Evolutionary conservation across 2,888 invertebrate species (phyloP).

Genomic region (Pristionchus japonicus): DNA sequence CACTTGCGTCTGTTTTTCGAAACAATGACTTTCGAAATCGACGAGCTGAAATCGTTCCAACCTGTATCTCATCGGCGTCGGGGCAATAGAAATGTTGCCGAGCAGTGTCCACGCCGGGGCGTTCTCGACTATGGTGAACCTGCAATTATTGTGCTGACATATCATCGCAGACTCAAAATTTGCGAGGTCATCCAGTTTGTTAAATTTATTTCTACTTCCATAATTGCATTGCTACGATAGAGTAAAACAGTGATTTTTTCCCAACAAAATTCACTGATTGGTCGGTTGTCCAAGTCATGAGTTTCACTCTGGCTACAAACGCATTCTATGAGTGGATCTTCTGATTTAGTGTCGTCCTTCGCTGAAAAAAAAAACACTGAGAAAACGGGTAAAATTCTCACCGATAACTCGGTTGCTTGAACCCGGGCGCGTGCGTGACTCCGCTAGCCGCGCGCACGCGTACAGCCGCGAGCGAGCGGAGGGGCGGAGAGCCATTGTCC

Average conservation of each 20-base stretch:
- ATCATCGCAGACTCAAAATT: no score
- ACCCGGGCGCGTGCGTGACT: constrained; percentile 1
- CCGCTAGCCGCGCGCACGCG: constrained; percentile 8
- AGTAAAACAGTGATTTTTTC: no score
- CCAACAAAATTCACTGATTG: no score
- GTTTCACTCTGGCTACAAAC: neutral
- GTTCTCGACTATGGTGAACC: constrained; percentile 29
- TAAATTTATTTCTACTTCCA: no score
- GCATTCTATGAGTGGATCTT: neutral
- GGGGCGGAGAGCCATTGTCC: constrained; percentile 80
- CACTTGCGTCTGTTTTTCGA: neutral
- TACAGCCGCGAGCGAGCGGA: neutral
- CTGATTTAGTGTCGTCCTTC: neutral
- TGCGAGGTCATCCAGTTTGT: no score
- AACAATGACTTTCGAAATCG: no score
- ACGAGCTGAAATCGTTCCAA: no score
- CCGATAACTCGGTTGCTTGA: constrained; percentile 29
- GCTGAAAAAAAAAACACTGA: neutral
- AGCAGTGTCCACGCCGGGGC: constrained; percentile 27
- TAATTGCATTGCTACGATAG: no score
- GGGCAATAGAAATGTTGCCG: constrained; percentile 32
- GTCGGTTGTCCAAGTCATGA: no score
- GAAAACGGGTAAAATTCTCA: neutral
- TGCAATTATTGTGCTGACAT: neutral
- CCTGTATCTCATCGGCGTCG: neutral